A percentile compares a stretch with the other conserved stretches of the same genome.
phyloP scores from a whole-genome alignment of 2,113 vertebrate genomes.

The Fukomys damarensis region DNA sequence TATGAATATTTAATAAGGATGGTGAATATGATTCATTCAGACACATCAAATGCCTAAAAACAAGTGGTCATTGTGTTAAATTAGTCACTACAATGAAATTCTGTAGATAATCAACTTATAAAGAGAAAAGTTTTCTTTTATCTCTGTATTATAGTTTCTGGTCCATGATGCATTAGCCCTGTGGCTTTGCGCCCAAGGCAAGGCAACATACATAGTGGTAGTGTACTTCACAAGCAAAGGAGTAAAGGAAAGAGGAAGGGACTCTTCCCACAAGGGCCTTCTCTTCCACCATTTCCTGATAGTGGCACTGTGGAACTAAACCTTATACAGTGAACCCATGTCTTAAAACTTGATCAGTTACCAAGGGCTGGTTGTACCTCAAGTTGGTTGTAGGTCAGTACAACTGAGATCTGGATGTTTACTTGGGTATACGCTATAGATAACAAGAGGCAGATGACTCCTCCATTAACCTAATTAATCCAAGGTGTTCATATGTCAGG shows the following conservation, averaged over 20 bases:
- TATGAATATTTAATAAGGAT: slow-evolving; percentile 18
- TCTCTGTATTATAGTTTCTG: not conserved
- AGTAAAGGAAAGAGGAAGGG: not conserved
- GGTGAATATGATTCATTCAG: not conserved
- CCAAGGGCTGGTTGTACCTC: too few species aligned
- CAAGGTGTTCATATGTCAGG: too few species aligned
- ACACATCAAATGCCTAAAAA: not conserved
- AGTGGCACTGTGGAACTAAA: not conserved
- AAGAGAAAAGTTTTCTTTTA: not conserved
- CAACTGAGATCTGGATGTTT: too few species aligned
- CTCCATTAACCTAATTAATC: too few species aligned
- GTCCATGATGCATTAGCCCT: not conserved
- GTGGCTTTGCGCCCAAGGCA: not conserved
- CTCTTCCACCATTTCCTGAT: not conserved
- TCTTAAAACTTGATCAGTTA: too few species aligned
- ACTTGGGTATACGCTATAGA: too few species aligned
- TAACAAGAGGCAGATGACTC: too few species aligned
- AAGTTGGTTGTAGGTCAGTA: too few species aligned
- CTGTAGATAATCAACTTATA: not conserved
- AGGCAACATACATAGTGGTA: too few species aligned
- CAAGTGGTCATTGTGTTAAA: not conserved
- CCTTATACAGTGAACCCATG: too few species aligned
- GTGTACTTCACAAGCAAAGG: too few species aligned
- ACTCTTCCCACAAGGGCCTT: not conserved
- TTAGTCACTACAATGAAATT: not conserved